These are phyloP conservation scores for Psilanteris sp. DNA, from an alignment of 1,140 invertebrate species.

Conservation along the genomic window DNA sequence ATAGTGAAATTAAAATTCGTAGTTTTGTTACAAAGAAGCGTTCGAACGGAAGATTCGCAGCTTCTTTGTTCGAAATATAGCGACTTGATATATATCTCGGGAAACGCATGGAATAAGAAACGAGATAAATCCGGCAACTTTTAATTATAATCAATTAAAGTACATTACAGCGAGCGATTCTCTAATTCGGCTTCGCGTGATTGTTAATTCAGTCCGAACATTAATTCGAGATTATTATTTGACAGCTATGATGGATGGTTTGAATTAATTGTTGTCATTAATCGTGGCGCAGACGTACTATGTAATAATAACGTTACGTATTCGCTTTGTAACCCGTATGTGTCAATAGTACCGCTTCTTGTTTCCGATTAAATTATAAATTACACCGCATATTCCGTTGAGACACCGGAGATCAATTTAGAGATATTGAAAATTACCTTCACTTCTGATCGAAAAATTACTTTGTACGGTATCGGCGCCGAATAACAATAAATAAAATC, in stretches of 20 bases:
- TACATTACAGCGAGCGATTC: not conserved
- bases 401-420: constrained; percentile 32
- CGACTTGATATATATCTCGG: too few species aligned
- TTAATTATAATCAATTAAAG: too few species aligned
- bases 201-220: constrained; percentile 31
- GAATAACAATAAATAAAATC: constrained; percentile 24
- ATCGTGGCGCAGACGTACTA: constrained; percentile 13
- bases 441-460: constrained; percentile 14
- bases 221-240: constrained; percentile 54
- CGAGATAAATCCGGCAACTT: too few species aligned
- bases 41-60: too few species aligned
- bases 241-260: constrained; percentile 40
- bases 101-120: too few species aligned
- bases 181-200: constrained; percentile 12
- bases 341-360: constrained; percentile 31
- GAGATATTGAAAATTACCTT: constrained; percentile 43
- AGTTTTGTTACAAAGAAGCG: too few species aligned
- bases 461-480: not conserved
- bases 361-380: constrained; percentile 51
- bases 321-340: constrained; percentile 7
- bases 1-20: too few species aligned
- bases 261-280: constrained; percentile 52
- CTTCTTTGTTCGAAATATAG: too few species aligned
- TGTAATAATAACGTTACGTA: constrained; percentile 31
- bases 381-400: constrained; percentile 25